A percentile compares a stretch with the other conserved stretches of the same genome.
These are phyloP conservation scores for Tridacna crocea DNA, from an alignment of 2,888 invertebrate species.

Conservation along the genomic window DNA sequence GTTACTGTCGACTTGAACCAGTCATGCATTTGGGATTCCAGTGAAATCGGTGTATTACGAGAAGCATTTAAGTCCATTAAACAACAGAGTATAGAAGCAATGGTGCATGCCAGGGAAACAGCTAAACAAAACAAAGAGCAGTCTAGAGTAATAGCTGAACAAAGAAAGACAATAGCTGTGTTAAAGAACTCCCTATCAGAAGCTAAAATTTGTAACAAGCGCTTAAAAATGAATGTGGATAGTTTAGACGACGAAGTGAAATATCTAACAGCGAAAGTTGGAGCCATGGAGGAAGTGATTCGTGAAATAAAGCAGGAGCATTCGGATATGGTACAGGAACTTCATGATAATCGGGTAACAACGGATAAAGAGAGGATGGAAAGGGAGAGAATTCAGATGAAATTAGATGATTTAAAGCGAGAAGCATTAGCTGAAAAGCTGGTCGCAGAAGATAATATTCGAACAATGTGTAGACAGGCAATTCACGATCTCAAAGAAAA, in stretches of 20 bases:
- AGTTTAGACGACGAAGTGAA: constrained; percentile 73
- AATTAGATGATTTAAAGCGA: constrained; percentile 66
- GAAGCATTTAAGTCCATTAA: constrained; percentile 76
- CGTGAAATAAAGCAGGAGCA: constrained; percentile 73
- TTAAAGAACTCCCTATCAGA: constrained; percentile 65
- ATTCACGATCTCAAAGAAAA: constrained; percentile 73
- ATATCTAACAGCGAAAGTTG: constrained; percentile 68
- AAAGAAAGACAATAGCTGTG: constrained; percentile 60
- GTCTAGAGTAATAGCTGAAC: constrained; percentile 61
- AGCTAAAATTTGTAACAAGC: constrained; percentile 74
- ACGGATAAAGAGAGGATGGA: constrained; percentile 73
- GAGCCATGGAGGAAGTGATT: constrained; percentile 76
- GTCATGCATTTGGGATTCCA: constrained; percentile 77
- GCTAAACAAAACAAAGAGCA: constrained; percentile 66
- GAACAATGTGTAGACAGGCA: constrained; percentile 70
- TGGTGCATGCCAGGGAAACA: constrained; percentile 68
- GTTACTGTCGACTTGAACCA: constrained; percentile 67
- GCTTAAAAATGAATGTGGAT: constrained; percentile 76
- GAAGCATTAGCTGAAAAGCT: constrained; percentile 70
- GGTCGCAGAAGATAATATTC: constrained; percentile 70
- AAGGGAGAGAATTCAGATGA: constrained; percentile 69
- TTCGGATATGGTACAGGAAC: constrained; percentile 70
- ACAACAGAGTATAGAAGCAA: constrained; percentile 72
- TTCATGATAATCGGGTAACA: constrained; percentile 68
- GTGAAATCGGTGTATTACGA: constrained; percentile 76